phyloP scores from a whole-genome alignment of 2,888 invertebrate species.

The Lamproptera curius region DNA sequence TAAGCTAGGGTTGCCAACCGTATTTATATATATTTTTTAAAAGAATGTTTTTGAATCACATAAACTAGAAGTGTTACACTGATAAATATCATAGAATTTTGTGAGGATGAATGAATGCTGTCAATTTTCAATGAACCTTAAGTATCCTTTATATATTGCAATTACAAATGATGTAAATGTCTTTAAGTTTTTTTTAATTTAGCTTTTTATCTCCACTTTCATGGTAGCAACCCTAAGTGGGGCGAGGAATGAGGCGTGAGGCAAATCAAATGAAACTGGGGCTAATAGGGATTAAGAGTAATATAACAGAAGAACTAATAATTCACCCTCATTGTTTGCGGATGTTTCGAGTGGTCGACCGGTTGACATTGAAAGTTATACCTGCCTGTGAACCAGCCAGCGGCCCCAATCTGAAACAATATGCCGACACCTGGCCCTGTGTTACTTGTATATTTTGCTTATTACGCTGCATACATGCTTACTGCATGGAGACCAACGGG shows the following conservation, averaged over 20 bases:
- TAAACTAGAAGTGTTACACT: too few relatives aligned
- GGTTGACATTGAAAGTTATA: constrained; percentile 98
- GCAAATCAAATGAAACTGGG: constrained; percentile 14
- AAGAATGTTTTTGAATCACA: too few relatives aligned
- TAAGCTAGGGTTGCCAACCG: constrained; percentile 22
- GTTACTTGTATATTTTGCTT: constrained; percentile 42
- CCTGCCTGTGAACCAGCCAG: constrained; percentile 96
- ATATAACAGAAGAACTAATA: constrained; percentile 36
- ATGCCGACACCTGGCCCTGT: constrained; percentile 66
- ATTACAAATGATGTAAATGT: too few relatives aligned
- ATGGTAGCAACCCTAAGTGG: constrained; percentile 22
- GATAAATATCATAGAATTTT: too few relatives aligned
- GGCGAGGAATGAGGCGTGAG: constrained; percentile 19
- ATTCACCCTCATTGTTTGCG: constrained; percentile 94
- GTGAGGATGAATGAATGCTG: too few relatives aligned
- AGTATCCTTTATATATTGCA: too few relatives aligned
- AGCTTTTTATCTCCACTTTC: too few relatives aligned
- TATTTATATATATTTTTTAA: too few relatives aligned
- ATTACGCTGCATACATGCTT: constrained; percentile 25
- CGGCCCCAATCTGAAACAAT: constrained; percentile 90
- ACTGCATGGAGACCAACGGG: constrained; percentile 19
- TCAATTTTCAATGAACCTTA: too few relatives aligned
- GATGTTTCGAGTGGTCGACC: constrained; percentile 95
- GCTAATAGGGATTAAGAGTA: constrained; percentile 17
- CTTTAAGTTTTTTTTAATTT: too few relatives aligned